Evolutionary conservation across 1,140 invertebrate genomes (phyloP), one percentile per base, ranked within the genome.

Genomic region (Bombyx mandarina): DNA sequence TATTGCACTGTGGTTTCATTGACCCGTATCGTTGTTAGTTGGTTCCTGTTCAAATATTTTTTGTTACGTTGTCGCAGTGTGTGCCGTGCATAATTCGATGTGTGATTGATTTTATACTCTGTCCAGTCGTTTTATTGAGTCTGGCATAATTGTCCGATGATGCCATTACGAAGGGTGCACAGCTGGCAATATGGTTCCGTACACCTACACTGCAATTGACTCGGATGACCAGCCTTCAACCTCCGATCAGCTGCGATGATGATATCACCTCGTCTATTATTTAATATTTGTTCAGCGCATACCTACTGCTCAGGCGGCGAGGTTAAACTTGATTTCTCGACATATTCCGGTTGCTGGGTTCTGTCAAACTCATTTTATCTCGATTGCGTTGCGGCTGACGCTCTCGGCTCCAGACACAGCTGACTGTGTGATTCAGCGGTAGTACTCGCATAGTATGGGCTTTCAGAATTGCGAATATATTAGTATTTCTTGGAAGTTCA

Each of bases 211-310:
- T 57, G 54, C 58, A 57, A 51, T 56, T 52, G 12, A 55, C 8
- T 26, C 45, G 61, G 60, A 67, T 73, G 74, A 77, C 73, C 73
- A 81, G 67, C 78, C 82, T 82, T 85, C 79, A 82, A 82, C 78
- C 63, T 62, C 43, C 51, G 61, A 79, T 73, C 80, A 83, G 77
- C 78, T 83, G 77, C 66, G 67, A 58, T 57, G 63, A 62, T 85
- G 79, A 85, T 80, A 69, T 85, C 78, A 85, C 72, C 53, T 53
- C 18, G 45, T 58, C 58, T 65, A 69, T 67, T 73, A 72, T 71
- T 60, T 55, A 75, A 70, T 77, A 62, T 79, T 81, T 73, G 62
- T 66, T 78, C 71, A 68, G 67, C 61, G 51, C 47, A 49, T 7
- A 49, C 35, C 47, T 48, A 46, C 18, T 48, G 47, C 43, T 56